Evolutionary conservation across 1,140 invertebrate genomes (phyloP).

Genomic region (Heliconius himera): DNA sequence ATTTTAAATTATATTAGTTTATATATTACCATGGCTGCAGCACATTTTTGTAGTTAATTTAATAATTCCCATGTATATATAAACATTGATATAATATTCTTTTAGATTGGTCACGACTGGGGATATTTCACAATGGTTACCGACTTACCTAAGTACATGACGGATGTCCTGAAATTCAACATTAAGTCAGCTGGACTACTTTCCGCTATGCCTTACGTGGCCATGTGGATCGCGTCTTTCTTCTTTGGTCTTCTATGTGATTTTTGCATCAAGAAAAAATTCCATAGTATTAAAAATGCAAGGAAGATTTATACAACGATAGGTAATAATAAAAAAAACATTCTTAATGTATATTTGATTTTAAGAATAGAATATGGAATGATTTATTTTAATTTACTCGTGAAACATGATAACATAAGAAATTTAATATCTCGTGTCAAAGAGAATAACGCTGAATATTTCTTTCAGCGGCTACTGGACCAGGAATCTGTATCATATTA

Average conservation of each 20-base stretch:
- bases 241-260: slow-evolving; percentile 86
- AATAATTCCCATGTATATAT: background rate
- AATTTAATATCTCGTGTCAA: background rate
- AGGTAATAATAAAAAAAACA: slow-evolving; percentile 65
- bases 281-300: slow-evolving; percentile 83
- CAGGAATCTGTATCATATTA: slow-evolving; percentile 82
- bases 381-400: too few relatives aligned
- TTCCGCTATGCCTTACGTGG: slow-evolving; percentile 86
- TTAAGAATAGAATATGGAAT: too few relatives aligned
- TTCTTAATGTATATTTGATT: too few relatives aligned
- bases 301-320: slow-evolving; percentile 89
- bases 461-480: slow-evolving; percentile 86
- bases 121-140: slow-evolving; percentile 97
- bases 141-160: slow-evolving; percentile 96
- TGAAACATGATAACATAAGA: too few relatives aligned
- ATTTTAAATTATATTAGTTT: too few relatives aligned
- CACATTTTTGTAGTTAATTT: background rate
- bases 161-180: slow-evolving; percentile 91
- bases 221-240: slow-evolving; percentile 88
- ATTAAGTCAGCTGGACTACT: slow-evolving; percentile 87
- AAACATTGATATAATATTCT: background rate
- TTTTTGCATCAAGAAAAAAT: slow-evolving; percentile 83
- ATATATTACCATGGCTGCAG: too few relatives aligned
- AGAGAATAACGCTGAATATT: slow-evolving; percentile 6
- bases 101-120: slow-evolving; percentile 92